phyloP scores from a whole-genome alignment of 2,113 vertebrate species.

The Melospiza melodia region DNA sequence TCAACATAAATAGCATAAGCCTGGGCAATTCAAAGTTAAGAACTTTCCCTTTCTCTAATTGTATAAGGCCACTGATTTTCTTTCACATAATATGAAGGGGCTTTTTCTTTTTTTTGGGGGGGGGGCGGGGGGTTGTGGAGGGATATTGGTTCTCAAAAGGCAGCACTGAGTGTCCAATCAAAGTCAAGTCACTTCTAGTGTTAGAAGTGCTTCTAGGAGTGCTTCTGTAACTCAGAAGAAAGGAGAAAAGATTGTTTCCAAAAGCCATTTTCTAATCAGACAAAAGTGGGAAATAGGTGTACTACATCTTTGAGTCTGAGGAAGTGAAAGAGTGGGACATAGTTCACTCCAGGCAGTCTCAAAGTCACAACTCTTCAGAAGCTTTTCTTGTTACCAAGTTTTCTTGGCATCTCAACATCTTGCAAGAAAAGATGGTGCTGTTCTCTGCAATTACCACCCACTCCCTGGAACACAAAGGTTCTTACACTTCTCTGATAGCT shows the following conservation, averaged over 20 bases:
- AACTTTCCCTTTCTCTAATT: background rate
- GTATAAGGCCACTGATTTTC: background rate
- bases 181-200: background rate
- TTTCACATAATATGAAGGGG: background rate
- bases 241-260: background rate
- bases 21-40: background rate
- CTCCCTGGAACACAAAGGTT: background rate
- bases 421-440: background rate
- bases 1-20: background rate
- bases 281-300: background rate
- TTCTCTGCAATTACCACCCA: background rate
- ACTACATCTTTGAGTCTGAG: background rate
- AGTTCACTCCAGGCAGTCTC: background rate
- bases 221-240: background rate
- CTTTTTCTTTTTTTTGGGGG: background rate
- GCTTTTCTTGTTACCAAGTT: background rate
- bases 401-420: background rate
- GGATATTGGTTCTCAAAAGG: background rate
- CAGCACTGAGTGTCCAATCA: background rate
- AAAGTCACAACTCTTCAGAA: background rate
- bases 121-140: accelerated
- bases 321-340: background rate
- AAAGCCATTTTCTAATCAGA: background rate
- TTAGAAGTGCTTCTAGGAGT: background rate
- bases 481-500: background rate